Conservation (phyloP, 1,140 invertebrate genomes). For the Drosophila punjabiensis region DNA sequence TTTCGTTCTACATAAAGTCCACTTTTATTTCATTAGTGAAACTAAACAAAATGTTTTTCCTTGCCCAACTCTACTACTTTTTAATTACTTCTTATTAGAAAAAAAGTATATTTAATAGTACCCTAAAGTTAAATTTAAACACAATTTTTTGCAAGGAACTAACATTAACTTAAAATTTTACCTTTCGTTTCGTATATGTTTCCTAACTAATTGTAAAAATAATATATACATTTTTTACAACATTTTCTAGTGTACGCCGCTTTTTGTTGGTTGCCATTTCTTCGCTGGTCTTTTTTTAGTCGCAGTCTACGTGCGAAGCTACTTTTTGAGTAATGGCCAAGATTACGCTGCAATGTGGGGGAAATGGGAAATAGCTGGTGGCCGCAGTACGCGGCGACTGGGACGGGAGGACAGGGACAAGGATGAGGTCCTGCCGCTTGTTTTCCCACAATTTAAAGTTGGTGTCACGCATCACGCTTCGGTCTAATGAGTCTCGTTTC, state of each 20-base stretch:
- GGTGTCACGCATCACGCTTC: slow-evolving; percentile 80
- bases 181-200: not conserved
- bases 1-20: too few species aligned
- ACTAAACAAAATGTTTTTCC: too few species aligned
- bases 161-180: too few species aligned
- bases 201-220: not conserved
- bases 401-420: not conserved
- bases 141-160: too few species aligned
- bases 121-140: too few species aligned
- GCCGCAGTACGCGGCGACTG: slow-evolving; percentile 6
- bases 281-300: slow-evolving; percentile 27
- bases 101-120: too few species aligned
- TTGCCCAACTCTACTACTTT: too few species aligned
- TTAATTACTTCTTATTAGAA: too few species aligned
- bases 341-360: slow-evolving; percentile 71
- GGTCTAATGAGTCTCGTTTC: slow-evolving; percentile 75
- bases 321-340: slow-evolving; percentile 81
- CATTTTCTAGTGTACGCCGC: slow-evolving; percentile 17
- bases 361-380: slow-evolving; percentile 37
- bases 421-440: slow-evolving; percentile 29
- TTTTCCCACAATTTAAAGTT: slow-evolving; percentile 77
- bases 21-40: too few species aligned
- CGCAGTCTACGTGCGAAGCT: slow-evolving; percentile 68
- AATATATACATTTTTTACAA: not conserved
- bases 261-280: slow-evolving; percentile 47